Evolutionary conservation across 1,140 invertebrate genomes (phyloP).

Genomic region (Camponotus floridanus): DNA sequence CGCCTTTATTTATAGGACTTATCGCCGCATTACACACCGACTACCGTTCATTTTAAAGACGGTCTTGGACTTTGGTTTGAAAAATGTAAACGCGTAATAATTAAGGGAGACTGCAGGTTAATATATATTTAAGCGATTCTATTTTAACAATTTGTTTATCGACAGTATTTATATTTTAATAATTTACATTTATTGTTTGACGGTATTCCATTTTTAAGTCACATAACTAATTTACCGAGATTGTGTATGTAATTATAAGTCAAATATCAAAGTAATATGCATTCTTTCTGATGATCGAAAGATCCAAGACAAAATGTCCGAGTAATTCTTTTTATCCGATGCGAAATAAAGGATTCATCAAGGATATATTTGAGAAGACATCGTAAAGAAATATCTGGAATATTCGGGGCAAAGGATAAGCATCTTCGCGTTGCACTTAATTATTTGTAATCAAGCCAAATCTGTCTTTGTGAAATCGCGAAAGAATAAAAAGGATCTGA

Average conservation of each 20-base stretch:
- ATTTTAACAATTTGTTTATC: conserved; percentile 6
- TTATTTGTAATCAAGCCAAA: conserved; percentile 35
- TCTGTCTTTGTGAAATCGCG: background rate
- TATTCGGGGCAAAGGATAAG: background rate
- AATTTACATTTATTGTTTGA: too few species aligned
- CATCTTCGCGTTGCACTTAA: background rate
- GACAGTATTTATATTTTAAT: background rate
- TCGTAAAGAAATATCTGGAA: background rate
- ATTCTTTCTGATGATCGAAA: background rate
- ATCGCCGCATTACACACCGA: conserved; percentile 5
- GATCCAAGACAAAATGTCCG: background rate
- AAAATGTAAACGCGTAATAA: conserved; percentile 12
- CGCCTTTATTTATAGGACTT: conserved; percentile 64
- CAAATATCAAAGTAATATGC: background rate
- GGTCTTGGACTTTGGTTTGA: background rate
- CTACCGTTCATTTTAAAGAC: conserved; percentile 6
- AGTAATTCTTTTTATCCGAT: background rate
- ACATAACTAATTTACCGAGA: background rate
- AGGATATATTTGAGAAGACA: background rate
- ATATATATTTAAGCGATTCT: conserved; percentile 10
- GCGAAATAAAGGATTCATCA: background rate
- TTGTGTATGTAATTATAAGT: conserved; percentile 3
- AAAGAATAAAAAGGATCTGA: background rate
- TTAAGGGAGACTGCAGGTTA: background rate
- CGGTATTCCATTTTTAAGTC: background rate